Evolutionary conservation across 2,888 invertebrate genomes (phyloP).

Genomic region (Osmoderma eremita): DNA sequence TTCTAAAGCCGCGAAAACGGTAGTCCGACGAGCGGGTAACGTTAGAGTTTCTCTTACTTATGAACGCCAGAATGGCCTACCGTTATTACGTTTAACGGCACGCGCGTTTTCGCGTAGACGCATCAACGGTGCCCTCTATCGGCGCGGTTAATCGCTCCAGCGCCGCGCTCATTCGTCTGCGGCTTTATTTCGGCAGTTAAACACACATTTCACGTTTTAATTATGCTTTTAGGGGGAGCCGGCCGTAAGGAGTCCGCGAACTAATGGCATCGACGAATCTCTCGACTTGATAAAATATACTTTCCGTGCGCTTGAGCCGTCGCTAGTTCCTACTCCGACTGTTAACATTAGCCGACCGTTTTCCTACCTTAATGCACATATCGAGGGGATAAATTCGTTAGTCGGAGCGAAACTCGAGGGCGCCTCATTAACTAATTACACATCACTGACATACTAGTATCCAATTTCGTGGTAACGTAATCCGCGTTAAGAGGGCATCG

Average conservation of each 20-base stretch:
- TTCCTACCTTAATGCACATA: conserved; percentile 14
- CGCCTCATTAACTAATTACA: too few species aligned
- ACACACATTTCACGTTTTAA: conserved; percentile 61
- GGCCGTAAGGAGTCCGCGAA: conserved; percentile 30
- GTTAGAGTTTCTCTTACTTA: conserved; percentile 8
- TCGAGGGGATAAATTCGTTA: conserved; percentile 12
- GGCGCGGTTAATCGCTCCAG: conserved; percentile 43
- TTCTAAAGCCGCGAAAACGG: conserved; percentile 10
- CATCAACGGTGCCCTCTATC: conserved; percentile 39
- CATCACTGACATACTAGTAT: too few species aligned
- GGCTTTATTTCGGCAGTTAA: conserved; percentile 59
- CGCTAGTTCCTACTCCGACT: background rate
- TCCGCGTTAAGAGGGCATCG: too few species aligned
- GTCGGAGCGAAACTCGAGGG: too few species aligned
- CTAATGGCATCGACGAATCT: conserved; percentile 32
- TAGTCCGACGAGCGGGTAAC: background rate
- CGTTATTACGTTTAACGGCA: conserved; percentile 24
- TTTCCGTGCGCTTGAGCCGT: background rate
- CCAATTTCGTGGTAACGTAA: too few species aligned
- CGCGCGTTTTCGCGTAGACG: conserved; percentile 26
- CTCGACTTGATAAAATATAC: conserved; percentile 30
- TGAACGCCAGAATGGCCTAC: conserved; percentile 18
- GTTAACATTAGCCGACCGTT: conserved; percentile 22
- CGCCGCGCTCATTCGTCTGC: conserved; percentile 50
- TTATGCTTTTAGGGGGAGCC: conserved; percentile 58